Evolutionary conservation across 2,888 invertebrate species (phyloP), one percentile per base, ranked within the genome.

Genomic region (Caenorhabditis sp.): DNA sequence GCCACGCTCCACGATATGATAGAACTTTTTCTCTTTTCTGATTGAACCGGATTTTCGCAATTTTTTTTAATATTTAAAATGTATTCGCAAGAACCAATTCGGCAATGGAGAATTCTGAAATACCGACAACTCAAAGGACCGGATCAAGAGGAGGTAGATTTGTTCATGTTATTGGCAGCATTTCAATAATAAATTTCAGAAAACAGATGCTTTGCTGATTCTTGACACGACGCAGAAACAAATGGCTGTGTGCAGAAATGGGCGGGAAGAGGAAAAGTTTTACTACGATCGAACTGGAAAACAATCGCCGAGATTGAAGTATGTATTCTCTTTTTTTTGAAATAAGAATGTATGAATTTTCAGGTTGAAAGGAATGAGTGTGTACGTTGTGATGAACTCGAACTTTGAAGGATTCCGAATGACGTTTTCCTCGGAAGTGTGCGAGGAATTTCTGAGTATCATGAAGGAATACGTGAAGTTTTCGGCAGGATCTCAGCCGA

Each of bases 381-480:
- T 60, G 24, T 60, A 60, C n/a, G 13, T 24, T 8, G 8, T 60
- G 13, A 9, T 24, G n/a, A 60, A 60, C 37, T 15, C 4, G 3
- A 40, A 60, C 1, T 60, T 60, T 24, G 60, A 60, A 13, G 60
- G 60, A 44, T 60, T 60, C 40, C 60, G 60, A 24, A 18, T 60
- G 26, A 60, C 40, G 1, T 60, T 60, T 26, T 2, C 1, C 5
- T 13, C 6, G 20, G 44, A 60, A 60, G 44, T 44, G 24, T 37
- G 37, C 35, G 35, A 32, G 1, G 22, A 58, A 13, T 58, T 58
- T 11, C 9, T 58, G 58, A 1, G 18, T 11, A 20, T 35, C n/a
- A 37, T 35, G 35, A 20, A 15, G 28, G 11, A 28, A 1, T 26
- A 28, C 55, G 32, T 40, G 11, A 13, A 9, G 9, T 8, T 40